These are phyloP conservation scores for Mastomys coucha DNA, from an alignment of 2,113 vertebrate species.

Conservation along the genomic window DNA sequence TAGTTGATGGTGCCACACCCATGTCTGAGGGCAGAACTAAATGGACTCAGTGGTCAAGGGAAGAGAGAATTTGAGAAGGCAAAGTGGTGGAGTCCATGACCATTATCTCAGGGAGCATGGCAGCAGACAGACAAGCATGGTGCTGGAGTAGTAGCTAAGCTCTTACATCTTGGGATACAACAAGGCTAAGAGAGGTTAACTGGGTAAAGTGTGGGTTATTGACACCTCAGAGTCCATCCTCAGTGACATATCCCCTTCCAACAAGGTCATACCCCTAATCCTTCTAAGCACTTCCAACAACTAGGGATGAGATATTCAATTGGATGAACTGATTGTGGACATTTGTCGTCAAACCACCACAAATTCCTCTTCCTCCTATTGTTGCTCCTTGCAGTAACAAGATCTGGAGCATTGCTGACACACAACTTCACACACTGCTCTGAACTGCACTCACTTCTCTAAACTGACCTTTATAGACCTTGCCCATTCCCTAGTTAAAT, in stretches of 20 bases:
- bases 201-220: neutral
- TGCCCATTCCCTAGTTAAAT: neutral
- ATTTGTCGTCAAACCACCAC: too few species aligned
- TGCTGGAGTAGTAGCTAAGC: neutral
- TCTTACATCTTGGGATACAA: neutral
- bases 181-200: neutral
- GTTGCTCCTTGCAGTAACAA: neutral
- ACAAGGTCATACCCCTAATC: too few species aligned
- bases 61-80: neutral
- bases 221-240: too few species aligned
- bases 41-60: neutral
- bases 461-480: neutral
- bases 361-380: too few species aligned
- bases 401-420: fast-evolving
- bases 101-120: neutral
- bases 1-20: too few species aligned
- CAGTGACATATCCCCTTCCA: neutral
- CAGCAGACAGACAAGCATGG: neutral
- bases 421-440: too few species aligned
- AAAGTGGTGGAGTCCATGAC: neutral
- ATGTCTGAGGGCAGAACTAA: neutral
- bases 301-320: neutral
- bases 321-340: too few species aligned
- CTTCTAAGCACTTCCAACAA: neutral
- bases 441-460: fast-evolving